Percentiles rank a stretch among this genome's conserved stretches.
phyloP scores from a whole-genome alignment of 23 tunicate species.

The Oikopleura vanhoeffeni region DNA sequence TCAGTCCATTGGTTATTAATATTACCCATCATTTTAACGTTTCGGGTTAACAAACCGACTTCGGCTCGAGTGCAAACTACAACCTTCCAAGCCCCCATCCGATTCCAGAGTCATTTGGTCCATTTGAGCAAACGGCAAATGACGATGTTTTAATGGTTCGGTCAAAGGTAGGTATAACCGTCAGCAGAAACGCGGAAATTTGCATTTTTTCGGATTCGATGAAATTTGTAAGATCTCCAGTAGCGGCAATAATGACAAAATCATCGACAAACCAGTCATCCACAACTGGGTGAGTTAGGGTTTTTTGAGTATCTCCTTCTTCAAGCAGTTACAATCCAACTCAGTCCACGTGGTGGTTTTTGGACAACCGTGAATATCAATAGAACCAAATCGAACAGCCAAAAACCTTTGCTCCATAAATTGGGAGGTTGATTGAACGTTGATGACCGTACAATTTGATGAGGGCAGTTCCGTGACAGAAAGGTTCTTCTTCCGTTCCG shows the following conservation, averaged over 20 bases:
- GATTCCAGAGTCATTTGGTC: no score
- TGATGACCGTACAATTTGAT: constrained; percentile 55
- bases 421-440: constrained; percentile 51
- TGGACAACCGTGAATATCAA: constrained; percentile 67
- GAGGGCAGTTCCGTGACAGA: constrained; percentile 19
- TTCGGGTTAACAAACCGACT: constrained; percentile 46
- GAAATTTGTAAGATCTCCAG: no score
- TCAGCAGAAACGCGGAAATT: no score
- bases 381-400: constrained; percentile 46
- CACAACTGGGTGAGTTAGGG: constrained; percentile 23
- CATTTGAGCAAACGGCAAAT: no score
- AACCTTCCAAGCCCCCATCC: no score
- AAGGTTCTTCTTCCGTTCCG: constrained; percentile 70
- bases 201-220: no score
- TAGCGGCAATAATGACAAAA: constrained; percentile 50
- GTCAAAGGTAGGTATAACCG: no score
- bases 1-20: no score
- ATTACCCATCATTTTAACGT: constrained; percentile 39
- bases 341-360: constrained; percentile 32
- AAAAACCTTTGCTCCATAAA: constrained; percentile 82
- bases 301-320: constrained; percentile 2
- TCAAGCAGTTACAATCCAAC: constrained; percentile 34
- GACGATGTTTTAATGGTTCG: no score
- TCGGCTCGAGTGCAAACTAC: no score
- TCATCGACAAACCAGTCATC: constrained; percentile 52